Percentiles rank a stretch among this genome's conserved stretches.
Evolutionary conservation across 2,888 invertebrate genomes (phyloP).

Genomic region (Tholera decimalis): DNA sequence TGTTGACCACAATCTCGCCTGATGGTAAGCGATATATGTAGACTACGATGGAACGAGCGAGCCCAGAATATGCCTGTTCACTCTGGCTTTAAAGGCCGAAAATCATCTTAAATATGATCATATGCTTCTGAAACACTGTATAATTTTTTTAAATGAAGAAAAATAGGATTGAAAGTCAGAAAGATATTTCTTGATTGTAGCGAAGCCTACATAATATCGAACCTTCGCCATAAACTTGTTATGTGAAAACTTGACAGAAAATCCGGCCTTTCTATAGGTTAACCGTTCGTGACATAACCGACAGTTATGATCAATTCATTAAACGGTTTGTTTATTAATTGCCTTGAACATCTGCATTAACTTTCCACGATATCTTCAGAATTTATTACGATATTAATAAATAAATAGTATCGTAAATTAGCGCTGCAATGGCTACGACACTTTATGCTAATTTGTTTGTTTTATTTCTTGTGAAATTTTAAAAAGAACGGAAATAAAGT

Average conservation of each 20-base stretch:
- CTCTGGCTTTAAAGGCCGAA: no score
- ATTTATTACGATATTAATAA: slow-evolving; percentile 34
- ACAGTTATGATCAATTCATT: slow-evolving; percentile 53
- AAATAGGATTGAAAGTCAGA: no score
- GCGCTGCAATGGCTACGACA: neutral
- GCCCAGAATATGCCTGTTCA: no score
- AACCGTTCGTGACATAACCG: slow-evolving; percentile 37
- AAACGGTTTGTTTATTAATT: slow-evolving; percentile 47
- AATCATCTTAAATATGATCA: no score
- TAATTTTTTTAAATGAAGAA: no score
- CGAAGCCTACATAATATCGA: neutral
- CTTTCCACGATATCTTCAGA: slow-evolving; percentile 39
- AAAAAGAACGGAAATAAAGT: neutral
- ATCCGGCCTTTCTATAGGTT: slow-evolving; percentile 18
- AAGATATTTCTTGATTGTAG: neutral
- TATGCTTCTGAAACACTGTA: no score
- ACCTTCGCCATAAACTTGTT: slow-evolving; percentile 32
- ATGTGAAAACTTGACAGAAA: slow-evolving; percentile 15
- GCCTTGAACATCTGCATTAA: slow-evolving; percentile 50
- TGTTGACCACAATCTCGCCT: no score
- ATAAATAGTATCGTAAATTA: slow-evolving; percentile 3
- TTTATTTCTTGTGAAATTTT: neutral
- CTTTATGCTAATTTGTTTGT: no score
- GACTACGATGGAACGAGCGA: no score
- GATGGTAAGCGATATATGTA: no score